Percentiles rank a stretch among this genome's conserved stretches.
Evolutionary conservation across 2,797 vertebrate genomes (phyloP).

Genomic region (Gymnocypris eckloni): DNA sequence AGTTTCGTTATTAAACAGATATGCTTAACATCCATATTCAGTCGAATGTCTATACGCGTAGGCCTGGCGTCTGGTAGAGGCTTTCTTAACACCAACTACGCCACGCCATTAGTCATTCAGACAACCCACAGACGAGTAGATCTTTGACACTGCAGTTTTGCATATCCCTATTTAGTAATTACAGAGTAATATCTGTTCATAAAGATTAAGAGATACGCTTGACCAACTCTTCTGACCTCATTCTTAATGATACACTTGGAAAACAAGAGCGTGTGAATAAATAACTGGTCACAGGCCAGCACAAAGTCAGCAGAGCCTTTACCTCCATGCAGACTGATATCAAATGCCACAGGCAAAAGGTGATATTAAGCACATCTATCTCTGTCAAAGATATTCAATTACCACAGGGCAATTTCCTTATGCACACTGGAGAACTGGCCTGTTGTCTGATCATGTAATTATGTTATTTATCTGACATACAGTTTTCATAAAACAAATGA

Average conservation of each 20-base stretch:
- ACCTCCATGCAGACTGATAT: slow-evolving; percentile 46
- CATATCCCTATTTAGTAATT: background rate
- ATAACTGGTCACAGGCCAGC: background rate
- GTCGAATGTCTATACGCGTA: background rate
- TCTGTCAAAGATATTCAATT: slow-evolving; percentile 53
- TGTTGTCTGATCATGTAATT: slow-evolving; percentile 29
- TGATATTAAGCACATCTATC: slow-evolving; percentile 58
- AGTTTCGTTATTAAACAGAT: background rate
- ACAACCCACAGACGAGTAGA: background rate
- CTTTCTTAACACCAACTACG: too few relatives aligned
- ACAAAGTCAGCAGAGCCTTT: background rate
- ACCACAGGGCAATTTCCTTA: slow-evolving; percentile 47
- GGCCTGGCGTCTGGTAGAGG: background rate
- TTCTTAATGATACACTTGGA: background rate
- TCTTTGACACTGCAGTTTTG: background rate
- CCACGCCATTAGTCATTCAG: background rate
- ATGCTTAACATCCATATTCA: background rate
- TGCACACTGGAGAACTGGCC: slow-evolving; percentile 18
- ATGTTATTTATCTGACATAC: slow-evolving; percentile 45
- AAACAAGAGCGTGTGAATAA: background rate
- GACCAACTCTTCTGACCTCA: background rate
- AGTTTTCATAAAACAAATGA: slow-evolving; percentile 43
- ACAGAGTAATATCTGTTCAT: background rate
- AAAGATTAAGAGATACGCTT: background rate
- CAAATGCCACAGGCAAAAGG: slow-evolving; percentile 37